These are phyloP conservation scores for Porites divaricata DNA, from an alignment of 92 coral and sea anemone genomes.

Conservation along the genomic window DNA sequence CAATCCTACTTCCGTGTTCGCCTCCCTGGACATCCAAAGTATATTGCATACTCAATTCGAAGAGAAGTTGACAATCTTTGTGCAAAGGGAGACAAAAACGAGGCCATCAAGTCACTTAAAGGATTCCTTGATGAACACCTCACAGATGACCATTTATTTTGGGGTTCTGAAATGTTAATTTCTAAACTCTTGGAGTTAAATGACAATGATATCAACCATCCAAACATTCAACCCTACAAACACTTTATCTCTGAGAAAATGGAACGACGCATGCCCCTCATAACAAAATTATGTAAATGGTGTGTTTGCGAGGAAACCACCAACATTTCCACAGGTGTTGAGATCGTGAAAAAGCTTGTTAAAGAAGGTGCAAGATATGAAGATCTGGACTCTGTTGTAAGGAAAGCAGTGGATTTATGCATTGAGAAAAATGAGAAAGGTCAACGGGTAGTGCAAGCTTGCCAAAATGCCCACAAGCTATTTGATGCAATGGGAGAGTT, in stretches of 20 bases:
- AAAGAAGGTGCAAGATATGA: slow-evolving; percentile 60
- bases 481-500: slow-evolving; percentile 76
- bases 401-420: slow-evolving; percentile 34
- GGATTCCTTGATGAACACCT: slow-evolving; percentile 60
- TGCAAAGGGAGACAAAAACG: slow-evolving; percentile 69
- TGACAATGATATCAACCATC: slow-evolving; percentile 46
- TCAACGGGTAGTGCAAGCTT: slow-evolving; percentile 8
- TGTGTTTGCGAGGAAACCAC: slow-evolving; percentile 15
- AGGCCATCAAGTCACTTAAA: slow-evolving; percentile 52
- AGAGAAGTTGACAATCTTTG: slow-evolving; percentile 63
- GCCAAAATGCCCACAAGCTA: slow-evolving; percentile 77
- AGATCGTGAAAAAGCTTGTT: slow-evolving; percentile 46
- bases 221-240: slow-evolving; percentile 39
- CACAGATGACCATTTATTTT: slow-evolving; percentile 33
- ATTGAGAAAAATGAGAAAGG: slow-evolving; percentile 14
- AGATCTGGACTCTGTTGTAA: slow-evolving; percentile 51
- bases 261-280: slow-evolving; percentile 44
- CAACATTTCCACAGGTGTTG: slow-evolving; percentile 54
- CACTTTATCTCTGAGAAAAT: slow-evolving; percentile 21
- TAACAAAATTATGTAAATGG: slow-evolving; percentile 57
- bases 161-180: slow-evolving; percentile 37
- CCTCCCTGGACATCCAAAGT: slow-evolving; percentile 81
- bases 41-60: slow-evolving; percentile 49
- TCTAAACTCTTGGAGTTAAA: slow-evolving; percentile 60
- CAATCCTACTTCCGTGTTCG: slow-evolving; percentile 60